Conservation (phyloP, 2,888 invertebrate genomes). For the Apodemia duryi region DNA sequence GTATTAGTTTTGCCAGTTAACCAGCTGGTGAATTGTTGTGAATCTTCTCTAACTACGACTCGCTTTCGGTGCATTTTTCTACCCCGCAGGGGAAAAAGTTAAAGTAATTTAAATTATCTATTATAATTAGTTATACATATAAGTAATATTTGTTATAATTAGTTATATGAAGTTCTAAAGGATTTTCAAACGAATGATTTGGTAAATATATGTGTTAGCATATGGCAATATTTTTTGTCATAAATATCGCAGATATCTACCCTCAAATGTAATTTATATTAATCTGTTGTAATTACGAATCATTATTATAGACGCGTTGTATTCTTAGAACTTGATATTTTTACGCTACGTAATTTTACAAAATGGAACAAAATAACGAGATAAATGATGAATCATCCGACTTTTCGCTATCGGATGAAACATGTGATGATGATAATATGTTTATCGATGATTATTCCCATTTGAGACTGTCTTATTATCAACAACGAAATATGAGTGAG, state of each 20-base stretch:
- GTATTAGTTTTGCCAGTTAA: no score
- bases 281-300: not conserved
- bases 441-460: constrained; percentile 58
- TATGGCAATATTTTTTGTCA: not conserved
- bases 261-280: not conserved
- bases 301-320: not conserved
- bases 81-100: no score
- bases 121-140: no score
- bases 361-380: constrained; percentile 24
- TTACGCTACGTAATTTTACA: not conserved
- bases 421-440: constrained; percentile 24
- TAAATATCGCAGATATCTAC: not conserved
- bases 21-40: no score
- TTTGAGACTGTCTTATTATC: constrained; percentile 52
- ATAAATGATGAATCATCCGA: constrained; percentile 23
- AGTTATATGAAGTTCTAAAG: no score
- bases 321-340: not conserved
- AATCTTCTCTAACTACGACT: no score
- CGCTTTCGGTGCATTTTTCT: no score
- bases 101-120: no score
- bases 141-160: no score
- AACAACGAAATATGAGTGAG: constrained; percentile 25
- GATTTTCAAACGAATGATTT: not conserved
- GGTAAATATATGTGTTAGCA: not conserved
- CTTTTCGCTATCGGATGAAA: constrained; percentile 21